phyloP scores from a whole-genome alignment of 2,888 invertebrate genomes.

The Orchesellides sinensis region DNA sequence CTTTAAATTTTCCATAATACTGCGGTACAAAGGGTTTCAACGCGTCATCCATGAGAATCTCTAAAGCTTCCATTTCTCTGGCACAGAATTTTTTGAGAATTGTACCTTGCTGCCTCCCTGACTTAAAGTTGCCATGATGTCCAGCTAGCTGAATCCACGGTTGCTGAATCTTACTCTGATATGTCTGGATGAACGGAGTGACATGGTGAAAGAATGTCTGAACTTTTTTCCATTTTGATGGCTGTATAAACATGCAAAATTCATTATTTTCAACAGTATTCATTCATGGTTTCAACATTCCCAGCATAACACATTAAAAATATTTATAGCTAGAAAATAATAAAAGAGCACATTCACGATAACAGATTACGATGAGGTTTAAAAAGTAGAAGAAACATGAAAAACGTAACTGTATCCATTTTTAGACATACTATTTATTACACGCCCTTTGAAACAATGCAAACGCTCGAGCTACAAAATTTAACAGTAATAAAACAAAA shows the following conservation, averaged over 20 bases:
- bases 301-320: neutral
- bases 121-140: constrained; percentile 74
- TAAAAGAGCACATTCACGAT: constrained; percentile 41
- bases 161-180: constrained; percentile 92
- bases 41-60: constrained; percentile 91
- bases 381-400: constrained; percentile 21
- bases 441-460: neutral
- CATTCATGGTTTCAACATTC: neutral
- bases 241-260: constrained; percentile 81
- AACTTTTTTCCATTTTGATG: constrained; percentile 95
- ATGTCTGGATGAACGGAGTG: constrained; percentile 98
- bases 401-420: constrained; percentile 40
- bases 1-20: constrained; percentile 85
- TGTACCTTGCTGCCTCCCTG: constrained; percentile 85
- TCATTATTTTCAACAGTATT: neutral
- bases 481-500: neutral
- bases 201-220: constrained; percentile 93
- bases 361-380: constrained; percentile 43
- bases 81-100: constrained; percentile 94
- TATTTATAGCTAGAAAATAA: neutral
- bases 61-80: constrained; percentile 93
- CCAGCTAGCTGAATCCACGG: constrained; percentile 92
- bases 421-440: neutral
- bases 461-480: neutral
- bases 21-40: constrained; percentile 94